Evolutionary conservation across 2,888 invertebrate species (phyloP), one percentile per base, ranked within the genome.

Genomic region (Hymenopus coronatus): DNA sequence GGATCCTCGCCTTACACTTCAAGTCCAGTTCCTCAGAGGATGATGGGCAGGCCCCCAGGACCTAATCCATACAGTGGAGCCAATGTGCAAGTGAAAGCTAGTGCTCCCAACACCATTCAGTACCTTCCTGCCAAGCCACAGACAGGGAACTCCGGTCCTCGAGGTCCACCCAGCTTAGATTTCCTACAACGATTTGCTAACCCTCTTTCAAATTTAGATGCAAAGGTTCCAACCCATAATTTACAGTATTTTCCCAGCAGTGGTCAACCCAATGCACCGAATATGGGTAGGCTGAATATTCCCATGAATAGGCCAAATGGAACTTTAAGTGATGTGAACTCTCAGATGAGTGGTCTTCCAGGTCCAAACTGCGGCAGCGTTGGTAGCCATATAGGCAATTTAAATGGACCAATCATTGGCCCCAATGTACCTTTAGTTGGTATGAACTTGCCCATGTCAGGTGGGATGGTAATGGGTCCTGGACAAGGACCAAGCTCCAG

Each of bases 81-180:
- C 85, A 98, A 98, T 93, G 97, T 98, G 83, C 93, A 93, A 94
- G 98, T 99, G 40, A 99, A 99, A 94, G 97, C 99, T 15, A 98
- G 97, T 93, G 98, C 99, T 20, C 99, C 99, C 0, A 99, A 99
- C 93, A 99, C 99, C 82, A 99, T 99, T 93, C 99, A 99, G 94
- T 99, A 99, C 95, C 95, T 99, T 93, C 99, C 99, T 30, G 98
- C 98, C 88, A 95, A 98, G 93, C 97, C 98, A n/a, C 98, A 98
- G 92, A 96, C 96, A 92, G 95, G 96, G 20, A 95, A 95, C 90
- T 94, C 95, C 54, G 96, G 95, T 88, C 97, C 96, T 0, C 94
- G 98, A 84, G 97, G 97, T 15, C 97, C 98, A 8, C 98, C 98
- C 83, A 97, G 97, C 93, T 94, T 98, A 91, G 98, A 98, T 92